Conservation (phyloP, 2,113 vertebrate genomes). For the Saguinus midas region DNA sequence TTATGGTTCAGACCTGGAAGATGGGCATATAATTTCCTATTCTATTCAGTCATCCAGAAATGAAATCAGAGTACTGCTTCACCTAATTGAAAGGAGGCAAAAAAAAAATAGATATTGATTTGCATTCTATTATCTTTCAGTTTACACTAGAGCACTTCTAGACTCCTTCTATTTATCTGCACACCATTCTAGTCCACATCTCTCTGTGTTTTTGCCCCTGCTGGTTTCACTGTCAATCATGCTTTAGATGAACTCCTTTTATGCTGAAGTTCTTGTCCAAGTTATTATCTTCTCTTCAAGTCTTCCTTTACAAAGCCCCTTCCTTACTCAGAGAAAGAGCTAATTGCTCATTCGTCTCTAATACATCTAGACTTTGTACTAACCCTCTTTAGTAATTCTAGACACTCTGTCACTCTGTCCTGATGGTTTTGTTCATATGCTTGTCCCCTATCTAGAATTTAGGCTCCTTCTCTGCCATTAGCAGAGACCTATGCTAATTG, state of each 20-base stretch:
- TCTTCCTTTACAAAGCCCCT: not conserved
- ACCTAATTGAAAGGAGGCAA: not conserved
- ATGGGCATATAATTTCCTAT: not conserved
- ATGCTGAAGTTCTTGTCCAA: not conserved
- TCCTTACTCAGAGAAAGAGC: not conserved
- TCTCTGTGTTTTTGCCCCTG: not conserved
- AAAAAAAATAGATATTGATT: not conserved
- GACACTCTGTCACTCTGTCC: not conserved
- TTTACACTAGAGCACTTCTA: not conserved
- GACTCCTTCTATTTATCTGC: not conserved
- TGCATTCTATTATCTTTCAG: not conserved
- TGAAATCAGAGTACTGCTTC: not conserved
- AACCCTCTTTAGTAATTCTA: too few relatives aligned
- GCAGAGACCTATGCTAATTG: not conserved
- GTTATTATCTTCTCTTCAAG: not conserved
- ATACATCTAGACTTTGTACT: not conserved
- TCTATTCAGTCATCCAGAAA: not conserved
- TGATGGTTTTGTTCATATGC: not conserved
- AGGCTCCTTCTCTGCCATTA: not conserved
- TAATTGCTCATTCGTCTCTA: not conserved
- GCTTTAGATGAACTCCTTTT: not conserved
- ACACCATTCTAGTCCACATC: not conserved
- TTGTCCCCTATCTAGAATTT: not conserved
- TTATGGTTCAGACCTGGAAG: not conserved
- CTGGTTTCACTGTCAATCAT: not conserved